Conservation (phyloP, 1,140 invertebrate species). For the Rhagoletis zephyria region DNA sequence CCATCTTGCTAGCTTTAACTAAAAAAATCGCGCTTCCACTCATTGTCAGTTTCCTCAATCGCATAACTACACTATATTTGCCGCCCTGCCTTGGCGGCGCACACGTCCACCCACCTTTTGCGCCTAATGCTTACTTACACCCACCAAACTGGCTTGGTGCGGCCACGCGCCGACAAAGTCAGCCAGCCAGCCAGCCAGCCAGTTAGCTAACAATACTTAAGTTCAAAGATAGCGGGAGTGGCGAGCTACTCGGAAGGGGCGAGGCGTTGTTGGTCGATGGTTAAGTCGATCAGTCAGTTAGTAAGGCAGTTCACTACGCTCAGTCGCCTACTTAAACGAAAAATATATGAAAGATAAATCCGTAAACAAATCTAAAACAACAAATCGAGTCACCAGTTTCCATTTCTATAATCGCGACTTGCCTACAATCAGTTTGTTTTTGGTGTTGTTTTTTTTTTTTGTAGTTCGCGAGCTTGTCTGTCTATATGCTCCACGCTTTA, state of each 20-base stretch:
- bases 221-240: background rate
- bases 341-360: background rate
- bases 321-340: background rate
- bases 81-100: background rate
- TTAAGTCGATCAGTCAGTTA: constrained; percentile 48
- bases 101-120: background rate
- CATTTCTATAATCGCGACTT: constrained; percentile 10
- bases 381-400: constrained; percentile 22
- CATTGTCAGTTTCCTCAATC: background rate
- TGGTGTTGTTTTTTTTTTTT: background rate
- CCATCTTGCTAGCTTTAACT: no score
- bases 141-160: constrained; percentile 26
- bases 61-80: constrained; percentile 18
- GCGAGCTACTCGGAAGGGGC: background rate
- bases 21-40: background rate
- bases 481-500: background rate
- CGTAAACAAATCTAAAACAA: background rate
- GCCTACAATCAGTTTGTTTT: background rate
- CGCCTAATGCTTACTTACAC: background rate
- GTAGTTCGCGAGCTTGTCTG: constrained; percentile 21
- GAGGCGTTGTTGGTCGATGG: background rate
- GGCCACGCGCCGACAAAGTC: constrained; percentile 24
- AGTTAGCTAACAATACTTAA: no score
- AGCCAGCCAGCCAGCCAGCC: background rate
- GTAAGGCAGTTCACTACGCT: constrained; percentile 7